These are phyloP conservation scores for Mechanitis messenoides DNA, from an alignment of 2,888 invertebrate genomes.

Conservation along the genomic window DNA sequence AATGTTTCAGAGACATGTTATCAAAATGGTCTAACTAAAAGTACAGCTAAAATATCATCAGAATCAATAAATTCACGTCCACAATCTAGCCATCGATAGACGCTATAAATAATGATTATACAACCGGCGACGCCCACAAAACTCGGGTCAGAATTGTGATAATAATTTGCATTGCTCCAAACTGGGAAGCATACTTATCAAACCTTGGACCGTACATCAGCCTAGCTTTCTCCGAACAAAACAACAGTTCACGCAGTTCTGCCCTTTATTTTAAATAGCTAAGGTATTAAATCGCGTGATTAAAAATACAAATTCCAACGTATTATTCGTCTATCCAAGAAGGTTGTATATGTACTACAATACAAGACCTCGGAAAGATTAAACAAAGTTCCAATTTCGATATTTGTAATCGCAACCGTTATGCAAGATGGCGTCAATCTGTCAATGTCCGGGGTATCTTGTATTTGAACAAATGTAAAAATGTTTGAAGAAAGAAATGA, in stretches of 20 bases:
- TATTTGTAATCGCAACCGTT: slow-evolving; percentile 35
- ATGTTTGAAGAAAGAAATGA: too few species aligned
- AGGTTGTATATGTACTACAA: slow-evolving; percentile 33
- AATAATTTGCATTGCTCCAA: slow-evolving; percentile 61
- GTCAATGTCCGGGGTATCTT: slow-evolving; percentile 31
- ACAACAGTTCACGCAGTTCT: slow-evolving; percentile 18
- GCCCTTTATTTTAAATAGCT: slow-evolving; percentile 15
- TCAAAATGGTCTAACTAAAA: slow-evolving; percentile 9
- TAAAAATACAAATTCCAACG: slow-evolving; percentile 17
- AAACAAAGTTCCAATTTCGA: slow-evolving; percentile 38
- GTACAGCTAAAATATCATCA: slow-evolving; percentile 22
- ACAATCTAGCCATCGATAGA: slow-evolving; percentile 32
- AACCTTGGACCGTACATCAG: slow-evolving; percentile 53
- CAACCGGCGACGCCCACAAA: slow-evolving; percentile 54
- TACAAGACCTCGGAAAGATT: slow-evolving; percentile 38
- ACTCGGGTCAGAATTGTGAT: slow-evolving; percentile 55
- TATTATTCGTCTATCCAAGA: slow-evolving; percentile 27
- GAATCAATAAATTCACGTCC: slow-evolving; percentile 30
- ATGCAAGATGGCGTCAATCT: slow-evolving; percentile 37
- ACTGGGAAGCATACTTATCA: slow-evolving; percentile 68
- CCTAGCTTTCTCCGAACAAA: slow-evolving; percentile 49
- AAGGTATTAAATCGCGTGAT: slow-evolving; percentile 18
- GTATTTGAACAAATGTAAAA: not conserved
- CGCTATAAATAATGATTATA: slow-evolving; percentile 52
- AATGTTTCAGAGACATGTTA: not conserved